A percentile compares a stretch with the other conserved stretches of the same genome.
Evolutionary conservation across 2,888 invertebrate species (phyloP).

Genomic region (Strigamia transsilvanica): DNA sequence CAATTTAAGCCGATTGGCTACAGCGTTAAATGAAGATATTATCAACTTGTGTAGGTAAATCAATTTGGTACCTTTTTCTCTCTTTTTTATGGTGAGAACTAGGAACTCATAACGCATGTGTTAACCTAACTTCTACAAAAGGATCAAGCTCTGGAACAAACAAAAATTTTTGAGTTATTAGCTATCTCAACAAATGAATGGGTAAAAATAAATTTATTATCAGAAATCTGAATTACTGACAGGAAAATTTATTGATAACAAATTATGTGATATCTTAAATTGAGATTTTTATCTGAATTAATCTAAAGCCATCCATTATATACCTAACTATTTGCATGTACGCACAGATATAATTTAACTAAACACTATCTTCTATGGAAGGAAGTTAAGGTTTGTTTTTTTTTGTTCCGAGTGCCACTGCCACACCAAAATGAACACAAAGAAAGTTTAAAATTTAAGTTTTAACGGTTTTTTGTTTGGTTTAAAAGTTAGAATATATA

Average conservation of each 20-base stretch:
- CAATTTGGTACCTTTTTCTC: neutral
- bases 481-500: neutral
- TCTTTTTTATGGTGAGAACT: slow-evolving; percentile 27
- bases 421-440: neutral
- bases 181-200: neutral
- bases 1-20: neutral
- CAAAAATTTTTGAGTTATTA: slow-evolving; percentile 11
- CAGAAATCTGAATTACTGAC: slow-evolving; percentile 15
- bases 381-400: too few relatives aligned
- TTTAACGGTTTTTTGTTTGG: neutral
- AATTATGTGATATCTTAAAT: neutral
- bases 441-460: neutral
- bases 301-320: neutral
- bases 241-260: slow-evolving; percentile 42
- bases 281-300: slow-evolving; percentile 9
- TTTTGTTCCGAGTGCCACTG: too few relatives aligned
- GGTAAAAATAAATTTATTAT: slow-evolving; percentile 28
- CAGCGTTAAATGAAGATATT: neutral
- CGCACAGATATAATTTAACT: neutral
- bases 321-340: neutral
- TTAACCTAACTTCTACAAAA: slow-evolving; percentile 30
- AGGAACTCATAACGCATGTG: slow-evolving; percentile 23
- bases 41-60: neutral
- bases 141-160: neutral
- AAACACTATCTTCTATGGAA: neutral